A percentile compares a stretch with the other conserved stretches of the same genome.
Evolutionary conservation across 92 coral and sea anemone species (phyloP).

Genomic region (Phenganax subtilis): DNA sequence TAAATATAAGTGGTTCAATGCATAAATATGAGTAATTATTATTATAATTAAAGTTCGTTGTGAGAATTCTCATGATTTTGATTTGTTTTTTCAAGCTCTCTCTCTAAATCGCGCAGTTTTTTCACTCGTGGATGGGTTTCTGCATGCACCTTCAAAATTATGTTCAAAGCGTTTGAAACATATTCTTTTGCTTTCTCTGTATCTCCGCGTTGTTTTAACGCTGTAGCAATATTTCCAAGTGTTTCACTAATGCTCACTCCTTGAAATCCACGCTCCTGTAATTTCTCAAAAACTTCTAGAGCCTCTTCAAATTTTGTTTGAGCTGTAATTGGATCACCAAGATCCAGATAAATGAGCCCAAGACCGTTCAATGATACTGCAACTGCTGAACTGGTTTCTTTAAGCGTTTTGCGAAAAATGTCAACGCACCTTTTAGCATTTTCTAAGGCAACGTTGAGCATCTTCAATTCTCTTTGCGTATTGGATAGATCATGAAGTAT

Average conservation of each 20-base stretch:
- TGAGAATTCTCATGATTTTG: neutral
- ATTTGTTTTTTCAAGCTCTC: constrained; percentile 5
- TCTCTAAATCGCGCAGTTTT: constrained; percentile 9
- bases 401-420: constrained; percentile 58
- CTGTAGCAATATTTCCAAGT: constrained; percentile 2
- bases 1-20: neutral
- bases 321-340: constrained; percentile 59
- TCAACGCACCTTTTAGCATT: constrained; percentile 52
- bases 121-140: constrained; percentile 26
- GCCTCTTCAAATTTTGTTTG: constrained; percentile 49
- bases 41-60: neutral
- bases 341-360: constrained; percentile 61
- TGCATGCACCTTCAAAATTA: neutral
- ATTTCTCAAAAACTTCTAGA: constrained; percentile 43
- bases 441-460: constrained; percentile 50
- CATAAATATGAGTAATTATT: neutral
- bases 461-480: constrained; percentile 64
- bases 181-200: constrained; percentile 31
- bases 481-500: constrained; percentile 67
- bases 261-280: constrained; percentile 22
- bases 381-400: constrained; percentile 52
- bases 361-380: constrained; percentile 69
- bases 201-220: neutral
- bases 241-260: constrained; percentile 26
- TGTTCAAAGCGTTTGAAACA: neutral